These are phyloP conservation scores for Xyrauchen texanus DNA, from an alignment of 2,113 vertebrate genomes.

Conservation along the genomic window DNA sequence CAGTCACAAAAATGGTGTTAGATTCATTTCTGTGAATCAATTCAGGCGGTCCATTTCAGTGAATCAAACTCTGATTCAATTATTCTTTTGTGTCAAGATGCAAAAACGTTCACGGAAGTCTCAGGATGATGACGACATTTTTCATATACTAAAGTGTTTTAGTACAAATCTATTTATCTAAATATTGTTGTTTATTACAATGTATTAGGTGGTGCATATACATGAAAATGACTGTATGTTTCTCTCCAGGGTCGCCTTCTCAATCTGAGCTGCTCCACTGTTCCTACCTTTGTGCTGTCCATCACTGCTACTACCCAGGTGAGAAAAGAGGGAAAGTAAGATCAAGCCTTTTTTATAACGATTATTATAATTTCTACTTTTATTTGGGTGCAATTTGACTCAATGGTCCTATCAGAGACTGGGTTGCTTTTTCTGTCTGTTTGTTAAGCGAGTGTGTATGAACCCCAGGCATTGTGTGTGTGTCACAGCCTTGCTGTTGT, in stretches of 20 bases:
- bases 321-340: slow-evolving; percentile 38
- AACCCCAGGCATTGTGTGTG: slow-evolving; percentile 55
- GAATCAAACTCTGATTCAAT: too few species aligned
- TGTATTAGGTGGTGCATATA: too few species aligned
- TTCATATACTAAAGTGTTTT: too few species aligned
- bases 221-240: not conserved
- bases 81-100: too few species aligned
- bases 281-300: slow-evolving; percentile 95
- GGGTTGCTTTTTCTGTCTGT: slow-evolving; percentile 7
- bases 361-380: not conserved
- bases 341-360: too few species aligned
- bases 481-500: slow-evolving; percentile 35
- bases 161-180: too few species aligned
- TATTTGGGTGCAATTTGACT: slow-evolving; percentile 1
- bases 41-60: too few species aligned
- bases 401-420: not conserved
- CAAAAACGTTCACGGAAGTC: too few species aligned
- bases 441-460: slow-evolving; percentile 81
- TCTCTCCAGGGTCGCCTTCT: slow-evolving; percentile 47
- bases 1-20: too few species aligned
- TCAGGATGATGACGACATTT: too few species aligned
- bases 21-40: too few species aligned
- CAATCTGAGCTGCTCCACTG: slow-evolving; percentile 94
- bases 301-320: slow-evolving; percentile 97
- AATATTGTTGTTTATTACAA: too few species aligned